These are phyloP conservation scores for Amblyjoppa proteus DNA, from an alignment of 2,888 invertebrate species.

Conservation along the genomic window DNA sequence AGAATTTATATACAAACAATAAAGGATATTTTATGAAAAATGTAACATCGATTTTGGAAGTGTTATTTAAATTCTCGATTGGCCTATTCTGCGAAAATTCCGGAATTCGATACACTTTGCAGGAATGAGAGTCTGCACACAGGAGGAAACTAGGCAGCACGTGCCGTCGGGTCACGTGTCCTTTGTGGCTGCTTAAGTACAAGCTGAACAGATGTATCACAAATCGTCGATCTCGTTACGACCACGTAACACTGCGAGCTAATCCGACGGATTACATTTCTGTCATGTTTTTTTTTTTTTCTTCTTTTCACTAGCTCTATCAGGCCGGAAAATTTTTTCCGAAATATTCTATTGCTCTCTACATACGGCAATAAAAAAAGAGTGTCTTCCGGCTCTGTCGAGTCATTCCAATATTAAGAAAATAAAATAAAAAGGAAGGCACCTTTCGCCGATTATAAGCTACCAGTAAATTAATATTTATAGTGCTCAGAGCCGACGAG, in stretches of 20 bases:
- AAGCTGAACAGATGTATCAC: constrained; percentile 81
- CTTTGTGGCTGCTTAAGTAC: constrained; percentile 58
- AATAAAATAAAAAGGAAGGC: neutral
- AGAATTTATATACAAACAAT: constrained; percentile 80
- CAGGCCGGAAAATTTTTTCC: constrained; percentile 7
- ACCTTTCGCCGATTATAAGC: neutral
- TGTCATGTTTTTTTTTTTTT: constrained; percentile 72
- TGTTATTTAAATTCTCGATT: neutral
- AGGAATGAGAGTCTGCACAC: constrained; percentile 78
- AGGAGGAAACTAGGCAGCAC: constrained; percentile 72
- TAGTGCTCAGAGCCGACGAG: too few relatives aligned
- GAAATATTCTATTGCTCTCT: neutral
- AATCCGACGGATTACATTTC: constrained; percentile 80
- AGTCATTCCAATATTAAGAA: neutral
- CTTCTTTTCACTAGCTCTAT: neutral
- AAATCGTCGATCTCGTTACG: constrained; percentile 72
- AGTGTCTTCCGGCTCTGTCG: neutral
- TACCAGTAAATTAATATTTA: neutral
- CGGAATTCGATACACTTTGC: constrained; percentile 77
- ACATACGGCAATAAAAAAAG: neutral
- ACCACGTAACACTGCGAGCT: constrained; percentile 71
- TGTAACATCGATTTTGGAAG: neutral
- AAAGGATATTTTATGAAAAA: constrained; percentile 82
- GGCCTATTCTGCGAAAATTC: constrained; percentile 23
- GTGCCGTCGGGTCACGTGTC: constrained; percentile 80